A percentile compares a stretch with the other conserved stretches of the same genome.
These are phyloP conservation scores for Ctenoplectra terminalis DNA, from an alignment of 1,140 invertebrate genomes.

Conservation along the genomic window DNA sequence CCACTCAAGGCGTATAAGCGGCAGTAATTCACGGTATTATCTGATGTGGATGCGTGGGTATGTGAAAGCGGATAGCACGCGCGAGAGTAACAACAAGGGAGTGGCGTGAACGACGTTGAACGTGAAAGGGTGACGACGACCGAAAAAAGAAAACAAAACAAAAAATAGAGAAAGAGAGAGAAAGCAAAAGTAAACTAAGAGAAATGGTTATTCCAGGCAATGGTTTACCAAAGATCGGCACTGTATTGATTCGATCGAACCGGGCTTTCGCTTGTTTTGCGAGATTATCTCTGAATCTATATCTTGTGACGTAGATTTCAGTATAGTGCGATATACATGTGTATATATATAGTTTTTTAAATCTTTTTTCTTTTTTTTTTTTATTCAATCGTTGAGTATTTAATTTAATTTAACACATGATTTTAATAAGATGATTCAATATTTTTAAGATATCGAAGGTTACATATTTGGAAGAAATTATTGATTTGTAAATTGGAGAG, in stretches of 20 bases:
- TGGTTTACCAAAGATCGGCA: conserved; percentile 42
- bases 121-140: background rate
- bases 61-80: conserved; percentile 50
- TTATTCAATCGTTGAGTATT: background rate
- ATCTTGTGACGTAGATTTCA: background rate
- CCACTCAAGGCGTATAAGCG: conserved; percentile 70
- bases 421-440: too few relatives aligned
- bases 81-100: conserved; percentile 20
- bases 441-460: too few relatives aligned
- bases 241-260: conserved; percentile 22
- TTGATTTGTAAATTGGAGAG: too few relatives aligned
- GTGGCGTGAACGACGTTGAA: background rate
- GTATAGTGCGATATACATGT: background rate
- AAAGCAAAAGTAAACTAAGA: conserved; percentile 9
- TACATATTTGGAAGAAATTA: too few relatives aligned
- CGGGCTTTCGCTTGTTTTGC: conserved; percentile 3
- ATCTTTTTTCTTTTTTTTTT: background rate
- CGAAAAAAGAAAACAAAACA: background rate
- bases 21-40: conserved; percentile 71
- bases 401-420: too few relatives aligned
- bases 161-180: background rate
- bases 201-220: conserved; percentile 29
- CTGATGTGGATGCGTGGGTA: conserved; percentile 64
- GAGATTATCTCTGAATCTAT: conserved; percentile 25
- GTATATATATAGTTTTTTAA: background rate